Evolutionary conservation across 2,113 vertebrate species (phyloP).

Genomic region (Pachycephala philippinensis): DNA sequence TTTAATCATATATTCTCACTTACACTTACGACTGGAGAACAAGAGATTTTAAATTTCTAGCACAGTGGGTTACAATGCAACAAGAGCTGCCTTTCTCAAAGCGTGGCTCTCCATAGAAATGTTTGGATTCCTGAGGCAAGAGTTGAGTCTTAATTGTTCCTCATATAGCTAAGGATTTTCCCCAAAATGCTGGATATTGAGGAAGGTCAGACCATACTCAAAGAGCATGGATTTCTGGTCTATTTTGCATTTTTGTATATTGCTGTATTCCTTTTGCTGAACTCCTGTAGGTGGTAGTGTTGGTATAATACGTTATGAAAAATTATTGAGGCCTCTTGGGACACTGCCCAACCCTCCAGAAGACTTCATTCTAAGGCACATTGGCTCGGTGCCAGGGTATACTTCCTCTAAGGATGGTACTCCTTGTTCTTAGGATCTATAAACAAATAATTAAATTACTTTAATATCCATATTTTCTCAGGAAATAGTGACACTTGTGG

Average conservation of each 20-base stretch:
- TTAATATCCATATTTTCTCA: not conserved
- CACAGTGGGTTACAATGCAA: not conserved
- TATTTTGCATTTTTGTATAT: not conserved
- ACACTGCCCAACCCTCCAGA: not conserved
- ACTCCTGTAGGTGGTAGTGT: conserved; percentile 38
- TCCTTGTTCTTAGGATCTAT: not conserved
- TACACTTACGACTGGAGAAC: not conserved
- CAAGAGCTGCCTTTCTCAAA: not conserved
- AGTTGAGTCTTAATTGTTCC: not conserved
- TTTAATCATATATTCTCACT: not conserved
- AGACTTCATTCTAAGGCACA: not conserved
- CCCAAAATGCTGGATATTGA: not conserved
- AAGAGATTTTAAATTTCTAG: not conserved
- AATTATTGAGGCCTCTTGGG: not conserved
- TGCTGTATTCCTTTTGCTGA: not conserved
- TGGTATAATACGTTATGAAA: not conserved
- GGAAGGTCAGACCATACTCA: not conserved
- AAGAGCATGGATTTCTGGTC: not conserved
- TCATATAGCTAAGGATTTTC: not conserved
- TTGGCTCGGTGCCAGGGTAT: not conserved
- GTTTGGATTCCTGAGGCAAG: not conserved
- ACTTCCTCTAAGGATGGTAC: not conserved
- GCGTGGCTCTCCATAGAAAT: not conserved
- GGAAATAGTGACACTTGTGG: not conserved
- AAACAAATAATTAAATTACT: not conserved